Evolutionary conservation across 2,888 invertebrate genomes (phyloP).

Genomic region (Morpho deidamia): DNA sequence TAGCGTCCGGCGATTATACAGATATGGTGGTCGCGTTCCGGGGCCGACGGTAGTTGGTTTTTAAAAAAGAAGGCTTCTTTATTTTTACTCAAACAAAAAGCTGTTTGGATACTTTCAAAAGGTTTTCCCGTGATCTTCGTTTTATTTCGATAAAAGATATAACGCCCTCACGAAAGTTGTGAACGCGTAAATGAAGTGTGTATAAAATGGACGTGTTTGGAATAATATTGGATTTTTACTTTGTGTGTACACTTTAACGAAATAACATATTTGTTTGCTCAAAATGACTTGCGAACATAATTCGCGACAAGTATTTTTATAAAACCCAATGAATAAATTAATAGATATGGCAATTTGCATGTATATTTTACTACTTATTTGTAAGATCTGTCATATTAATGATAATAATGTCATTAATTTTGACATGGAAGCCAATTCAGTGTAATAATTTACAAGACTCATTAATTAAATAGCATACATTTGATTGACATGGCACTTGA

Average conservation of each 20-base stretch:
- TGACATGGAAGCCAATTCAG: not conserved
- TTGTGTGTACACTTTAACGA: no score
- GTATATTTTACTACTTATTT: no score
- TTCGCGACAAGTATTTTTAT: no score
- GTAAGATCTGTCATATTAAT: no score
- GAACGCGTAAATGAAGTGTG: slow-evolving; percentile 11
- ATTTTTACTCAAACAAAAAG: slow-evolving; percentile 56
- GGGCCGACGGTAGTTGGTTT: slow-evolving; percentile 69
- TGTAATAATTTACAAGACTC: not conserved
- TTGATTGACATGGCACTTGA: slow-evolving; percentile 8
- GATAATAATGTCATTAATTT: no score
- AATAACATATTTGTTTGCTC: no score
- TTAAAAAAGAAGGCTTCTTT: slow-evolving; percentile 48
- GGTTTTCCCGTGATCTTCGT: slow-evolving; percentile 39
- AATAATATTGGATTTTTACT: no score
- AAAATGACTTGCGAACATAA: no score
- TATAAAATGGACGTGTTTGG: no score
- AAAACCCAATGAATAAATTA: no score
- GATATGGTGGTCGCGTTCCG: slow-evolving; percentile 67
- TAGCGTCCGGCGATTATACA: slow-evolving; percentile 70
- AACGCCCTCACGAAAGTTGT: slow-evolving; percentile 37
- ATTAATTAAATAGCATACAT: not conserved
- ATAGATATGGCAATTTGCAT: no score
- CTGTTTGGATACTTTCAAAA: slow-evolving; percentile 42
- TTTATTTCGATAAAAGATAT: slow-evolving; percentile 55